Evolutionary conservation across 2,797 vertebrate species (phyloP).

Genomic region (Bryconaethiops microstoma): DNA sequence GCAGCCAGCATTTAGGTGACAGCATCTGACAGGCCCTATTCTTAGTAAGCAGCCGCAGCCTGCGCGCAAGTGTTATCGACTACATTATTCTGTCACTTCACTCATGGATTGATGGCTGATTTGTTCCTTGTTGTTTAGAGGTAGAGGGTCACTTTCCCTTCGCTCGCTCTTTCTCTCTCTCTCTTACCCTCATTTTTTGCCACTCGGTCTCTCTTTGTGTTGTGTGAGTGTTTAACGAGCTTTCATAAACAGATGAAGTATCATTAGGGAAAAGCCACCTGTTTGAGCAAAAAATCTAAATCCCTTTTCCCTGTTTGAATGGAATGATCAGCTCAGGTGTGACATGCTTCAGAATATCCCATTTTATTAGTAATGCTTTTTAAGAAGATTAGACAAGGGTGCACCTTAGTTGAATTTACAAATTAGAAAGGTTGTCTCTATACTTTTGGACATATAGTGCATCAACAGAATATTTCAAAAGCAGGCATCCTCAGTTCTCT

Average conservation of each 20-base stretch:
- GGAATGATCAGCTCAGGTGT: slow-evolving; percentile 12
- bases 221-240: slow-evolving; percentile 41
- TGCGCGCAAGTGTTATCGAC: slow-evolving; percentile 39
- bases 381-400: background rate
- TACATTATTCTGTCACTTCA: slow-evolving; percentile 48
- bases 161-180: background rate
- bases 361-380: background rate
- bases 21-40: slow-evolving; percentile 48
- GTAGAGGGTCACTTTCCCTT: background rate
- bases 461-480: slow-evolving; percentile 12
- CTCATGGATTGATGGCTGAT: slow-evolving; percentile 36
- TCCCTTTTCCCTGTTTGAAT: slow-evolving; percentile 20
- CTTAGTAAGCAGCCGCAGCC: slow-evolving; percentile 40
- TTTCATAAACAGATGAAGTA: slow-evolving; percentile 42
- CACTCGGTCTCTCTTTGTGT: background rate
- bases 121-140: slow-evolving; percentile 44
- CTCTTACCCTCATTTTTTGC: background rate
- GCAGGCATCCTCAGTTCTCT: slow-evolving; percentile 7
- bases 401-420: background rate
- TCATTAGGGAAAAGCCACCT: slow-evolving; percentile 43
- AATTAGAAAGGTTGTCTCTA: background rate
- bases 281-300: slow-evolving; percentile 37
- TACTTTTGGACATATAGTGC: background rate
- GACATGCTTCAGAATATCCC: background rate
- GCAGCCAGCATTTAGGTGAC: slow-evolving; percentile 25